Evolutionary conservation across 2,797 vertebrate species (phyloP).

Genomic region (Paguma larvata): DNA sequence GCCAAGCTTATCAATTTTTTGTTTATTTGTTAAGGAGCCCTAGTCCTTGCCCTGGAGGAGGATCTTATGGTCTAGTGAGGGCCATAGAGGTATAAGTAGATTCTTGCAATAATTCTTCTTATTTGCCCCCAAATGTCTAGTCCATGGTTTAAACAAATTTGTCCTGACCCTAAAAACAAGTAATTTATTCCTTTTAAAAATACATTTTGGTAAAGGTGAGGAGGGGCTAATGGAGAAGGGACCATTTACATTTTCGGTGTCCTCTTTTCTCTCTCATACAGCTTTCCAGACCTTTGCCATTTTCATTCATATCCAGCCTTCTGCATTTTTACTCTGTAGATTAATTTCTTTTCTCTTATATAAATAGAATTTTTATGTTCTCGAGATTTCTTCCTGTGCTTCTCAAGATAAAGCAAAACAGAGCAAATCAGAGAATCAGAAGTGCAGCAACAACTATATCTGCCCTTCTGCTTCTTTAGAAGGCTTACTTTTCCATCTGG

Average conservation of each 20-base stretch:
- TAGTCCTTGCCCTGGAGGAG: not conserved
- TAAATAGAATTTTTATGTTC: not conserved
- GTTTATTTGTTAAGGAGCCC: not conserved
- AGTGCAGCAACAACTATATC: not conserved
- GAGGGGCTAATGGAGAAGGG: not conserved
- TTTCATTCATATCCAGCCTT: not conserved
- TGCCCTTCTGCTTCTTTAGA: not conserved
- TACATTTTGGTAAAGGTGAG: not conserved
- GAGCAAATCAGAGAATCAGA: not conserved
- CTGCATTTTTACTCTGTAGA: not conserved
- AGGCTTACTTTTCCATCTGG: not conserved
- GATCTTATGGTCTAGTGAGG: not conserved
- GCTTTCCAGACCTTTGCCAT: not conserved
- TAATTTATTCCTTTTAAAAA: not conserved
- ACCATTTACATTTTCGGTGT: not conserved
- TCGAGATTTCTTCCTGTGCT: not conserved
- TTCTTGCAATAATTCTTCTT: slow-evolving; percentile 6
- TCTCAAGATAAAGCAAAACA: not conserved
- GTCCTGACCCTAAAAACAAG: not conserved
- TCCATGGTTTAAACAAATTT: not conserved
- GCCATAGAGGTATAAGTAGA: not conserved
- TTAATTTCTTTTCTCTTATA: slow-evolving; percentile 9
- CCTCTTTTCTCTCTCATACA: not conserved
- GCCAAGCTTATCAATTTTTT: not conserved
- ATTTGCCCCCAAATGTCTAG: not conserved